Percentiles rank a stretch among this genome's conserved stretches.
These are phyloP conservation scores for Manis crassicaudata DNA, from an alignment of 2,797 vertebrate species.

Conservation along the genomic window DNA sequence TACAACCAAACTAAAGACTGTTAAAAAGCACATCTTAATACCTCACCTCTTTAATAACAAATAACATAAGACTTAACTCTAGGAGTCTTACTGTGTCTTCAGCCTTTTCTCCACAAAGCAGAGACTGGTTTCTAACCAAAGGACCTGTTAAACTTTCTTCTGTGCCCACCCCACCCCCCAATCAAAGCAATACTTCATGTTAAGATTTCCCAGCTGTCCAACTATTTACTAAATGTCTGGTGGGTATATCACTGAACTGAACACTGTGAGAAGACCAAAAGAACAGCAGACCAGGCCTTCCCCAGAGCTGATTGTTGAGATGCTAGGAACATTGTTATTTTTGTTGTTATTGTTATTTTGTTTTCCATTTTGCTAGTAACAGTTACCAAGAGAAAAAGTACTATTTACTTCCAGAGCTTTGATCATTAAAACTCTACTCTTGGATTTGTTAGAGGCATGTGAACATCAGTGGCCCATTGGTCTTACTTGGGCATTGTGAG, in stretches of 20 bases:
- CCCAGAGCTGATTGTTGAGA: slow-evolving; percentile 15
- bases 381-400: slow-evolving; percentile 30
- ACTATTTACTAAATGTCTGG: slow-evolving; percentile 70
- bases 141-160: slow-evolving; percentile 62
- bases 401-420: slow-evolving; percentile 31
- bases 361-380: slow-evolving; percentile 46
- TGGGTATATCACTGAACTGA: slow-evolving; percentile 56
- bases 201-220: slow-evolving; percentile 76
- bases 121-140: slow-evolving; percentile 64
- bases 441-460: neutral
- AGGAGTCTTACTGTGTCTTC: slow-evolving; percentile 75
- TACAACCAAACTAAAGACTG: slow-evolving; percentile 75
- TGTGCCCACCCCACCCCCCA: neutral
- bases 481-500: neutral
- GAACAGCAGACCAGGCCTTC: slow-evolving; percentile 45
- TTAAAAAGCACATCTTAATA: slow-evolving; percentile 72
- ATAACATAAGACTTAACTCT: slow-evolving; percentile 75
- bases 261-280: neutral
- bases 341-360: slow-evolving; percentile 9
- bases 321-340: neutral
- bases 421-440: neutral
- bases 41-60: slow-evolving; percentile 69
- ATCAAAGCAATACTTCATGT: slow-evolving; percentile 69
- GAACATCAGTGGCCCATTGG: slow-evolving; percentile 8
- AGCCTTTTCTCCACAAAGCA: slow-evolving; percentile 63